Percentiles rank a stretch among this genome's conserved stretches.
phyloP scores from a whole-genome alignment of 2,113 vertebrate species.

The Dicentrarchus labrax region DNA sequence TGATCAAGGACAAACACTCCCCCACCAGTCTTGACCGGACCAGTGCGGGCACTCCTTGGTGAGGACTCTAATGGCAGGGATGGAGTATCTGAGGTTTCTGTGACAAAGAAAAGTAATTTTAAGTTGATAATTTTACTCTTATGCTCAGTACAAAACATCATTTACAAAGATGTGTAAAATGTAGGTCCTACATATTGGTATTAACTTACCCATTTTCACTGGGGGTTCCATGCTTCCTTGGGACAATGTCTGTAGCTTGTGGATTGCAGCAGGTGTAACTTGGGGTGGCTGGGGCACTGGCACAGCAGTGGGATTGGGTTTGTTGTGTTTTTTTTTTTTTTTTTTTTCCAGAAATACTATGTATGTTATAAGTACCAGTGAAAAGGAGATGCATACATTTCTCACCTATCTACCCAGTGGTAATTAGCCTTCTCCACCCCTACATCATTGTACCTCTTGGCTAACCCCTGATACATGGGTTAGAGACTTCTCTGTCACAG shows the following conservation, averaged over 20 bases:
- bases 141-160: no score
- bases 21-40: background rate
- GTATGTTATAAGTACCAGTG: no score
- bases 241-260: background rate
- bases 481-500: no score
- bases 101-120: background rate
- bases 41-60: background rate
- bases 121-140: background rate
- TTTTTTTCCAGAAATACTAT: no score
- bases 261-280: background rate
- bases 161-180: no score
- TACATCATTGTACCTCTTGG: no score
- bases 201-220: background rate
- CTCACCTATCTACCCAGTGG: no score
- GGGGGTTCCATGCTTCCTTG: background rate
- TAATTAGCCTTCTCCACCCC: no score
- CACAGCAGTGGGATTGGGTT: background rate
- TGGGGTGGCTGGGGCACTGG: background rate
- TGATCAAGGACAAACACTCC: background rate
- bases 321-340: no score
- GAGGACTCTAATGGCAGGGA: background rate
- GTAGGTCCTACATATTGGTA: no score
- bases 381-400: no score
- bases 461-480: no score
- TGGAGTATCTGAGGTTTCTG: background rate